Evolutionary conservation across 2,113 vertebrate species (phyloP).

Genomic region (Scomber colias): DNA sequence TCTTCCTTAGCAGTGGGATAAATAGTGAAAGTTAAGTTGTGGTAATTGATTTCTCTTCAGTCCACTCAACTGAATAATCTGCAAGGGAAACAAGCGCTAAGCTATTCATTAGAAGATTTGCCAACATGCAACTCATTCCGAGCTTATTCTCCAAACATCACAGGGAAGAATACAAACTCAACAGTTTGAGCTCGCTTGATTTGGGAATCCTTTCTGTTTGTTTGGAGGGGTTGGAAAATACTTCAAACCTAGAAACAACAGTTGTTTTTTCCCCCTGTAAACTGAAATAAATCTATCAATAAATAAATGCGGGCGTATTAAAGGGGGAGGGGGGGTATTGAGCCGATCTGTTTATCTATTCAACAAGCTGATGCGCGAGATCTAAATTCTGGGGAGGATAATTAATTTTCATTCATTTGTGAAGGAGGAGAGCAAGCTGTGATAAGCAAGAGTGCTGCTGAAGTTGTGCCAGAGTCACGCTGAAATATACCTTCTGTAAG

Average conservation of each 20-base stretch:
- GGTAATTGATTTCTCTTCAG: constrained; percentile 82
- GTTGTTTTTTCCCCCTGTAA: not conserved
- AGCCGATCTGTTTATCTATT: not conserved
- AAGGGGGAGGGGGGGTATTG: not conserved
- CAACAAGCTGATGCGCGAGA: not conserved
- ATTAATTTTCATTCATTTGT: not conserved
- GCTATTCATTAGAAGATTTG: constrained; percentile 76
- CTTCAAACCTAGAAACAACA: constrained; percentile 18
- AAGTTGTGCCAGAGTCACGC: not conserved
- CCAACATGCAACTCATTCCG: constrained; percentile 78
- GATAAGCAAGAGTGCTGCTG: not conserved
- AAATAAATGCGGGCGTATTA: not conserved
- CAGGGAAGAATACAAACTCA: constrained; percentile 54
- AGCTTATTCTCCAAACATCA: constrained; percentile 69
- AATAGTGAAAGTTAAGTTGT: constrained; percentile 74
- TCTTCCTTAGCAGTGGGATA: constrained; percentile 42
- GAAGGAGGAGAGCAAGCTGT: too few relatives aligned
- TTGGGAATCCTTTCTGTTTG: constrained; percentile 44
- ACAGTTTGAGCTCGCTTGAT: constrained; percentile 31
- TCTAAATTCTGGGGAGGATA: not conserved
- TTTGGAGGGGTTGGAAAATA: constrained; percentile 24
- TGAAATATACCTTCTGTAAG: too few relatives aligned
- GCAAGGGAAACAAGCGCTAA: constrained; percentile 75
- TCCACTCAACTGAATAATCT: constrained; percentile 82
- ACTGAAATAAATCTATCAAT: constrained; percentile 24